Percentiles rank a stretch among this genome's conserved stretches.
These are phyloP conservation scores for Tragelaphus scriptus DNA, from an alignment of 2,113 vertebrate species.

Conservation along the genomic window DNA sequence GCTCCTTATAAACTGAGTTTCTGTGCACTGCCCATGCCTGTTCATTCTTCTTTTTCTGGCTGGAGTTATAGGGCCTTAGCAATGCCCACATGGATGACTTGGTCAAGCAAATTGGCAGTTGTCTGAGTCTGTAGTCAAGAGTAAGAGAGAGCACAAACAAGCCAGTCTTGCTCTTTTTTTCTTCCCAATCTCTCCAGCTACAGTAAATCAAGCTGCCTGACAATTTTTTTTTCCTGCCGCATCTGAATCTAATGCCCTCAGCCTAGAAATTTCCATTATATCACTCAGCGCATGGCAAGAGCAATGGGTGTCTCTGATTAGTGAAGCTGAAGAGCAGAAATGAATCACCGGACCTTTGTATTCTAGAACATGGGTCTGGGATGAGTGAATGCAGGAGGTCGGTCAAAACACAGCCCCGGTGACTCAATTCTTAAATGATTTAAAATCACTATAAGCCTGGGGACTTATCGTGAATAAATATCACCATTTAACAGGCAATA, in stretches of 20 bases:
- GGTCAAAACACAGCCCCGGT: constrained; percentile 28
- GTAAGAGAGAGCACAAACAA: not conserved
- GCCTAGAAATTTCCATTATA: constrained; percentile 8
- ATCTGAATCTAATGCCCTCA: constrained; percentile 44
- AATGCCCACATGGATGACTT: not conserved
- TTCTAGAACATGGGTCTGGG: constrained; percentile 14
- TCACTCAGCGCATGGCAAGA: constrained; percentile 23
- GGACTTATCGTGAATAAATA: constrained; percentile 44
- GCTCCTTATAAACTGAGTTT: not conserved
- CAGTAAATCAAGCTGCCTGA: constrained; percentile 30
- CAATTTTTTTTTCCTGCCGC: not conserved
- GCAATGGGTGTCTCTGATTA: constrained; percentile 41
- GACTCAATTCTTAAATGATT: constrained; percentile 55
- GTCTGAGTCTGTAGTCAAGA: not conserved
- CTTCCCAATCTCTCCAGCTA: not conserved
- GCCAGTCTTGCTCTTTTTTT: not conserved
- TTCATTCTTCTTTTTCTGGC: not conserved
- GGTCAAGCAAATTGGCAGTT: not conserved
- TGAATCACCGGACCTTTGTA: constrained; percentile 39
- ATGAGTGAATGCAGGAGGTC: constrained; percentile 14
- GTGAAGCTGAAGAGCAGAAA: constrained; percentile 23
- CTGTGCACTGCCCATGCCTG: not conserved
- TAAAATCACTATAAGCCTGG: constrained; percentile 38
- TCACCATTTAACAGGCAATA: constrained; percentile 31
- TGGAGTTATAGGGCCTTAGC: not conserved